Evolutionary conservation across 2,797 vertebrate species (phyloP).

Genomic region (Hypotaenidia philippensis): DNA sequence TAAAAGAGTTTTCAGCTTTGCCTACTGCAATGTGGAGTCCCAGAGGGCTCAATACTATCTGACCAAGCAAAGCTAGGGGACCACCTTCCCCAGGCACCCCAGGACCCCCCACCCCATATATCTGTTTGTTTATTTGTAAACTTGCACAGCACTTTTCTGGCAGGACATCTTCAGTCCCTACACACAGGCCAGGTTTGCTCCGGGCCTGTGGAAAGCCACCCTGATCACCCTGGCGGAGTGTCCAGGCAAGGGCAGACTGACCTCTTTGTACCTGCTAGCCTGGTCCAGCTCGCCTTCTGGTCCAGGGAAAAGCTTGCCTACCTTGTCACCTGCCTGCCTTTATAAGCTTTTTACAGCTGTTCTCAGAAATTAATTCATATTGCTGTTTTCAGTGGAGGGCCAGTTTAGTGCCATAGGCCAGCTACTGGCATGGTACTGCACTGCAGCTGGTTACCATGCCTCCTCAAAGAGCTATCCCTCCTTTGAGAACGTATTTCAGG

Average conservation of each 20-base stretch:
- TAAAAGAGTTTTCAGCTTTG: neutral
- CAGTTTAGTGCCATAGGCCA: neutral
- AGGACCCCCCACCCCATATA: no score
- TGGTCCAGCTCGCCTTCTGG: neutral
- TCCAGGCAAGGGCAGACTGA: rapidly evolving
- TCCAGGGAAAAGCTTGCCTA: neutral
- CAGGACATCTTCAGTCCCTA: neutral
- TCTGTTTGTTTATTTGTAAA: neutral
- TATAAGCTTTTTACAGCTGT: neutral
- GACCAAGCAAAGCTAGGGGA: neutral
- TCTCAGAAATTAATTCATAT: neutral
- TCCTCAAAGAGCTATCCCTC: neutral
- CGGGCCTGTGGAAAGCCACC: neutral
- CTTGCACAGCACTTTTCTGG: neutral
- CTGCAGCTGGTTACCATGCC: neutral
- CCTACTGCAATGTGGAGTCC: neutral
- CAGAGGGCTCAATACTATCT: neutral
- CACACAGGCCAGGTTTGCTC: neutral
- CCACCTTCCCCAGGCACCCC: no score
- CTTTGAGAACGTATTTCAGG: neutral
- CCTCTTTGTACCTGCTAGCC: neutral
- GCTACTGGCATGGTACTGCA: rapidly evolving
- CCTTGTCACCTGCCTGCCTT: neutral
- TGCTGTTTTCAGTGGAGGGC: neutral
- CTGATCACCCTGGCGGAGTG: rapidly evolving